Evolutionary conservation across 92 coral and sea anemone species (phyloP), one percentile per base, ranked within the genome.

Genomic region (Porites cylindrica): DNA sequence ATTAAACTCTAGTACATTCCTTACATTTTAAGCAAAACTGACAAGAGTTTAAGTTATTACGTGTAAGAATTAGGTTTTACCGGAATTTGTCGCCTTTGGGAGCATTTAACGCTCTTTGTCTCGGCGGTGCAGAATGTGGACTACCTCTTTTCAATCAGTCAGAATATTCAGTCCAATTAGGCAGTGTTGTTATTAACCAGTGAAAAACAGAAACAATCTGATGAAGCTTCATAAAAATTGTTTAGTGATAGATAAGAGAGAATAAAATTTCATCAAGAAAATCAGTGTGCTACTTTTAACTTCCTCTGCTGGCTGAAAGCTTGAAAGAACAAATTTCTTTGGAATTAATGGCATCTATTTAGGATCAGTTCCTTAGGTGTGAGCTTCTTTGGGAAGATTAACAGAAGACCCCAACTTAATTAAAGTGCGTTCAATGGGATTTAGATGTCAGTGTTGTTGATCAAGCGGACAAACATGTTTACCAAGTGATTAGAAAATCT

Each of bases 391-490:
- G 62, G 21, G 68, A 1, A 29, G 56, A 61, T 29, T 16, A 58
- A 82, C 76, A 71, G 29, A 82, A 32, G 21, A 68, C 13, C 18
- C 66, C 56, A 60, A 70, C 77, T 59, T 69, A 26, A 82, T 82
- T 18, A 82, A 82, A 82, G 53, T 70, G 26, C 85, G 86, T 64
- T 82, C 60, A 54, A 47, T 56, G 69, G 73, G 52, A 54, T 71
- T 58, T 62, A 38, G 52, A 38, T 66, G 19, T 80, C 32, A 64
- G 8, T 17, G 54, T 64, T 82, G 51, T 70, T 82, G 86, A 32
- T 26, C 66, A 32, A 12, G 12, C 59, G 19, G 86, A 70, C 86
- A 56, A 70, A 82, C 78, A 82, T 82, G 7, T 82, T 82, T 56
- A 26, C 19, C 77, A 60, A 56, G 38, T 58, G 78, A 82, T 82